Evolutionary conservation across 2,797 vertebrate genomes (phyloP), one percentile per base, ranked within the genome.

Genomic region (Oceanodroma leucorhoa): DNA sequence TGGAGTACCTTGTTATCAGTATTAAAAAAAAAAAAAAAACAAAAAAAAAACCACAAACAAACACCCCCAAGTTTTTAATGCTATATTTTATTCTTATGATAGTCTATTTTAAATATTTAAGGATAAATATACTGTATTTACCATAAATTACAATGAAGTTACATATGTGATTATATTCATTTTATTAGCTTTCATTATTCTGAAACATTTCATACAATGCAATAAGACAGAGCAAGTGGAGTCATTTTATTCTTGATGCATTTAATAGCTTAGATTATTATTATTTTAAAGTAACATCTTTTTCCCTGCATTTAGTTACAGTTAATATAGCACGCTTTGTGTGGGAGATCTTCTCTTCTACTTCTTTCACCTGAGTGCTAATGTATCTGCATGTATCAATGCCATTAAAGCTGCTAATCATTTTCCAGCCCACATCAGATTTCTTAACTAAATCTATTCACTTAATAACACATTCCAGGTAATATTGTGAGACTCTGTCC

Each of bases 361-460:
- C 46, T 94, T 96, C 75, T 89, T 90, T 69, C 77, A 94, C 79
- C 73, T 90, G 53, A 91, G 41, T 57, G 27, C 32, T 87, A 78
- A 69, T 61, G 21, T 73, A 84, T 69, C 67, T 91, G 62, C 36
- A 96, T 69, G 61, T 57, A 93, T 76, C 54, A 83, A 53, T 78
- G 60, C 15, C 58, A 93, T 79, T 85, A 84, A 62, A 89, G 50
- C 73, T 95, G 70, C 32, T 91, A 94, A 94, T 90, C 23, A 34
- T 45, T 91, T 95, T 88, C 58, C 41, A 97, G 57, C 69, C 84
- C 51, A 89, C 57, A 24, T 51, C 64, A 67, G 27, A 70, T 73
- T 95, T 94, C 54, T 87, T 54, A 32, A 26, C 55, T 46, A 84
- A 87, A 89, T 64, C 22, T 87, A 66, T 90, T 94, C 40, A 85